These are phyloP conservation scores for Drosophila sordidapex DNA, from an alignment of 2,888 invertebrate genomes.

Conservation along the genomic window DNA sequence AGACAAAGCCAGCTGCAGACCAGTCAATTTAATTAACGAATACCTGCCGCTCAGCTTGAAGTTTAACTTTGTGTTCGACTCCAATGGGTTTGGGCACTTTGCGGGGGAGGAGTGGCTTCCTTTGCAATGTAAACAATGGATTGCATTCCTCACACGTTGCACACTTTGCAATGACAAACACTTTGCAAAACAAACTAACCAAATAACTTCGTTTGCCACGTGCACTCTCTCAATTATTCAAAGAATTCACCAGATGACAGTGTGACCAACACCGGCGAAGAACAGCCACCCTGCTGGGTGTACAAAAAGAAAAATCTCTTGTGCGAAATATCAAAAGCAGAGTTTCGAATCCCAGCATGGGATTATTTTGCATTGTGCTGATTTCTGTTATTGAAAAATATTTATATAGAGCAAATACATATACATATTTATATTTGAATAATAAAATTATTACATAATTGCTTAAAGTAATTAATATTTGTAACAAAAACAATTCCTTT, in stretches of 20 bases:
- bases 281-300: neutral
- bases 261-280: neutral
- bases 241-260: slow-evolving; percentile 4
- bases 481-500: no score
- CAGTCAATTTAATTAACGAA: slow-evolving; percentile 51
- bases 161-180: slow-evolving; percentile 21
- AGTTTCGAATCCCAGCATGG: neutral
- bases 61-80: slow-evolving; percentile 2
- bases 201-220: slow-evolving; percentile 15
- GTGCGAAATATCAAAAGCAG: neutral
- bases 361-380: neutral
- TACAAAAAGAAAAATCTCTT: neutral
- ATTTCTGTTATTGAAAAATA: neutral
- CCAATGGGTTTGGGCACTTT: neutral
- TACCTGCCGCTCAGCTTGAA: slow-evolving; percentile 33
- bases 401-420: neutral
- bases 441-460: neutral
- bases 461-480: no score
- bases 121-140: slow-evolving; percentile 45
- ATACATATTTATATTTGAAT: neutral
- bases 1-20: slow-evolving; percentile 56
- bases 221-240: slow-evolving; percentile 20
- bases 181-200: slow-evolving; percentile 25
- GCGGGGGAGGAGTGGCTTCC: neutral
- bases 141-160: slow-evolving; percentile 35